A percentile compares a stretch with the other conserved stretches of the same genome.
Evolutionary conservation across 2,888 invertebrate species (phyloP).

Genomic region (Chymomyza procnemis): DNA sequence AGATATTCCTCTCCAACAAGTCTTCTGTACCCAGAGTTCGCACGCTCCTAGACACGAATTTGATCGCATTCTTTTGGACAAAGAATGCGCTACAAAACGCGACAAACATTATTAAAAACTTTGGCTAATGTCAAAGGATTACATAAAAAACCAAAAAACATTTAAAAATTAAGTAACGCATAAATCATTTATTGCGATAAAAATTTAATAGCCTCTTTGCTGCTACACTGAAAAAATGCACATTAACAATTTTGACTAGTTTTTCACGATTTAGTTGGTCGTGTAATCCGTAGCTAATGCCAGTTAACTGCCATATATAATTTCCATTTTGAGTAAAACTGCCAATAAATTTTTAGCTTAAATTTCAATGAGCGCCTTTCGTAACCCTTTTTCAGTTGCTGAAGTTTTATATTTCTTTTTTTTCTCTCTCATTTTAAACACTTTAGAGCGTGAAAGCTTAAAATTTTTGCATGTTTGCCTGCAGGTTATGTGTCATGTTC

Average conservation of each 20-base stretch:
- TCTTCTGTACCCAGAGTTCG: no score
- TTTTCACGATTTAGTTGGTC: not conserved
- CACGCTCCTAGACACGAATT: no score
- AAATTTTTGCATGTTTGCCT: conserved; percentile 59
- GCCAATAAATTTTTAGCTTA: conserved; percentile 65
- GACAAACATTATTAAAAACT: no score
- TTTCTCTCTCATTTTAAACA: conserved; percentile 26
- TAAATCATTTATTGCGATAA: no score
- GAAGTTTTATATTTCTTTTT: conserved; percentile 18
- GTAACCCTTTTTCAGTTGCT: conserved; percentile 16
- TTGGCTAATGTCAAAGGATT: no score
- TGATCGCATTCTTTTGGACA: no score
- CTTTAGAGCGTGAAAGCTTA: conserved; percentile 28
- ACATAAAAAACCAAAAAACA: no score
- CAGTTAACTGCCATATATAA: conserved; percentile 18
- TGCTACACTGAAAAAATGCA: no score
- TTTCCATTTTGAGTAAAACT: conserved; percentile 63
- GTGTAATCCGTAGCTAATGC: not conserved
- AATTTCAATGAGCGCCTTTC: conserved; percentile 32
- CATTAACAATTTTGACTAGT: not conserved
- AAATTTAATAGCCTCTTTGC: no score
- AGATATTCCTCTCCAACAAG: no score
- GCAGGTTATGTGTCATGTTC: conserved; percentile 74
- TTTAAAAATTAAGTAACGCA: no score
- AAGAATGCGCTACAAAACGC: no score